Base-by-base conservation (phyloP, 1,140 invertebrate genomes). In the Marisa cornuarietis region DNA sequence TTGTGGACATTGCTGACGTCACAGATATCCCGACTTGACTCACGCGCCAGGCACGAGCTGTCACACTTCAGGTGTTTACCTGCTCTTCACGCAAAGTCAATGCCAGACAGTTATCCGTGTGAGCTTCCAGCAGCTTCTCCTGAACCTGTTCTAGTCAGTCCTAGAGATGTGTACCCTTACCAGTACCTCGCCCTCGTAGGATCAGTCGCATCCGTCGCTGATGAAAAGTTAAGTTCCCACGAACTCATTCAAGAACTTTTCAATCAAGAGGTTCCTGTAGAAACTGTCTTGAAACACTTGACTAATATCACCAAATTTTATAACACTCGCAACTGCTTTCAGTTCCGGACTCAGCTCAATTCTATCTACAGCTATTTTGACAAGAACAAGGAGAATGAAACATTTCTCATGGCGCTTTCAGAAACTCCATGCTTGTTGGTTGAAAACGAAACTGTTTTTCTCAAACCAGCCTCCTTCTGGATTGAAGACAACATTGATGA, bases 1-100 rank as follows among this genome's bases (percentile, higher is more conserved):
- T 24, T 81, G 52, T 74, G 54, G 49, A 73, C n/a, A 9, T 73
- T 66, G 68, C 63, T 81, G 54, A 58, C 26, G 8, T 61, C 16
- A 22, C 52, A 69, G 54, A 61, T 20, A 20, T 11, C 51, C 13
- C 31, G 31, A 18, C 22, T 79, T 58, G 54, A 58, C 9, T 18
- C 16, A 14, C 7, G 24, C 26, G 65, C 71, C 22, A 31, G 73
- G 49, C 49, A 62, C 20, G 58, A 22, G 4, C 69, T 79, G 7
- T 74, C 71, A n/a, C 54, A 16, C 8, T 26, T 42, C 20, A 52
- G 63, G 24, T 79, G 78, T 54, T 20, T 79, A 8, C 78, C 78
- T 5, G 71, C 58, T 31, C 51, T 73, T 22, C 78, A 79, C 24
- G 71, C 65, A 49, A 42, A 54, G 3, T 42, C 61, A 71, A 73